Evolutionary conservation across 2,888 invertebrate genomes (phyloP), one percentile per base, ranked within the genome.

Genomic region (Agrotis segetum): DNA sequence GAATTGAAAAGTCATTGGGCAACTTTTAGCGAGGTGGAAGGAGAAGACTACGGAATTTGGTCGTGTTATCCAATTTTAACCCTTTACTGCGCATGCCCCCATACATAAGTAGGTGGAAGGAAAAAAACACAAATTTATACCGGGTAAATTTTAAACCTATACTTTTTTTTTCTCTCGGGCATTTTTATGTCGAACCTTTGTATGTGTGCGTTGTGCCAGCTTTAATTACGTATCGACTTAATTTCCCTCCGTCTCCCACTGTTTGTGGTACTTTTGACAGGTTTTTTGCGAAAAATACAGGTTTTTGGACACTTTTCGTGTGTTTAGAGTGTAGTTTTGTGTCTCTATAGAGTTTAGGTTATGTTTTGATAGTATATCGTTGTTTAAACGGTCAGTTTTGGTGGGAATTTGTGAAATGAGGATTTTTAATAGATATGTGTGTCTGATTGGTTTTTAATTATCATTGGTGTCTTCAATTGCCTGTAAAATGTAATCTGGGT

Each of bases 171-270:
- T 91, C 93, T 90, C 89, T 90, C 92, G 88, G 90, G 92, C 94
- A 95, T 95, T 96, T 96, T 96, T 96, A 95, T 94, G 95, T 95
- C 93, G 95, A 93, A 90, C 91, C 94, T 95, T 94, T 94, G 93
- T 93, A 87, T 95, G 96, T 96, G 96, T 96, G 96, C 91, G 96
- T 93, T 84, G 92, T 87, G 92, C 92, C 92, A 89, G 93, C 93
- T 96, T 96, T 96, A 96, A 96, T 96, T 96, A 96, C 95, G 96
- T 96, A 96, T 96, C 94, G 96, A 96, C 96, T 96, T 96, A 96
- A 96, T 95, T 95, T 95, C 94, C 94, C 90, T 92, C 90, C 92
- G 92, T 91, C 90, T 89, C 92, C 84, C 89, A 83, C 90, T 87
- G 89, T 89, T 88, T 88, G 88, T 88, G 87, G 88, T 87, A 88